A percentile compares a stretch with the other conserved stretches of the same genome.
These are phyloP conservation scores for Hermaeophaga mercurialis DNA, from an alignment of 2,888 invertebrate genomes.

Conservation along the genomic window DNA sequence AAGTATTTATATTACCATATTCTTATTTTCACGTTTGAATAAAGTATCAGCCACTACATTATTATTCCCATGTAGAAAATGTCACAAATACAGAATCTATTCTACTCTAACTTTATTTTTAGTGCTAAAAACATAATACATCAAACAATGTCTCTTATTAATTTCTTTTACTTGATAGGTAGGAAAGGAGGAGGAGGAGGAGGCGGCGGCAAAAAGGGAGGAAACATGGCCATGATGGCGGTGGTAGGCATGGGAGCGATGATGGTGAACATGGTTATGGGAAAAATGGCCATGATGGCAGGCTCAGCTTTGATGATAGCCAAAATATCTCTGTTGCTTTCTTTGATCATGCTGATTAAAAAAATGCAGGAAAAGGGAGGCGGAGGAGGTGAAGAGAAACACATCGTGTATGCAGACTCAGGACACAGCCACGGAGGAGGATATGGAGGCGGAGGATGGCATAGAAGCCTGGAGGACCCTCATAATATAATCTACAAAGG, in stretches of 20 bases:
- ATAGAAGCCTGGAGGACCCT: conserved; percentile 66
- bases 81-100: no score
- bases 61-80: no score
- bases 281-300: conserved; percentile 70
- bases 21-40: no score
- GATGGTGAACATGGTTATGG: conserved; percentile 69
- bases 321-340: conserved; percentile 67
- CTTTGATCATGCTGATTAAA: conserved; percentile 68
- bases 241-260: conserved; percentile 68
- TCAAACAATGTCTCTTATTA: no score
- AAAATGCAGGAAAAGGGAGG: conserved; percentile 62
- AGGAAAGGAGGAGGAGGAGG: conserved; percentile 61
- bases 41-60: no score
- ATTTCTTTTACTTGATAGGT: conserved; percentile 55
- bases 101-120: no score
- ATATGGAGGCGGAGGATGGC: conserved; percentile 51
- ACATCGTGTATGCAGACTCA: conserved; percentile 62
- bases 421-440: conserved; percentile 51
- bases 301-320: conserved; percentile 70
- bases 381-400: conserved; percentile 56
- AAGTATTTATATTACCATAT: conserved; percentile 27
- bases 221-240: conserved; percentile 64
- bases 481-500: conserved; percentile 76
- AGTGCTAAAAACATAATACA: no score
- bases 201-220: conserved; percentile 48